Base-by-base conservation (phyloP, 1,140 invertebrate genomes). In the Babylonia areolata region DNA sequence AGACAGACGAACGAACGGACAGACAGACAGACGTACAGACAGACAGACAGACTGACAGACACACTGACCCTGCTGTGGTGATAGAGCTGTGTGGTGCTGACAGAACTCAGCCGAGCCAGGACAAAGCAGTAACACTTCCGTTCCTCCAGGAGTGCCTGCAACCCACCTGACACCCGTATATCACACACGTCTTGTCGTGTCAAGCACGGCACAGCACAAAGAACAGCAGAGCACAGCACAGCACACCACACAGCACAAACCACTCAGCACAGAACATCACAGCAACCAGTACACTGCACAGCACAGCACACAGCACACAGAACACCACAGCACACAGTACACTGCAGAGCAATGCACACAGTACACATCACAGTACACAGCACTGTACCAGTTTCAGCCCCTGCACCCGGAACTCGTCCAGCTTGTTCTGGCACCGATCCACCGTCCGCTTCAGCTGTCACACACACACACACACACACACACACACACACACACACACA, bases 141-240 rank as follows among this genome's bases (percentile, higher is more conserved):
- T 94, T 99, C 98, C 94, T 99, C 98, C 71, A 97, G 97, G 96
- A 98, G 97, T 69, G 98, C 98, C 97, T 99, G 93, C 40, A 77
- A 15, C 20, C 11, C 33, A 77, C 2, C n/a, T 12, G 37, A 77
- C 75, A 40, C 2, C 33, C 37, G 20, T 3, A 17, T 28, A 23
- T 64, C 58, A 64, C 46, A 51, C 20, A 51, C n/a, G 46, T 51
- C 17, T 51, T 17, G 17, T 17, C 2, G 46, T 51, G 46, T 12
- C 46, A 12, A 51, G 1, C 0, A 17, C 46, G 9, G 17, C 46
- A 51, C 46, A 3, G 46, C 46, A 51, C 17, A 51, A 17, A 9
- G 15, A 5, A 51, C 46, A 51, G 46, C 9, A 17, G n/a, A n/a
- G n/a, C 9, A 51, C 46, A 51, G 46, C 9, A 9, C 46, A 51